Conservation (phyloP, 2,113 vertebrate genomes). For the Stigmatopora nigra region DNA sequence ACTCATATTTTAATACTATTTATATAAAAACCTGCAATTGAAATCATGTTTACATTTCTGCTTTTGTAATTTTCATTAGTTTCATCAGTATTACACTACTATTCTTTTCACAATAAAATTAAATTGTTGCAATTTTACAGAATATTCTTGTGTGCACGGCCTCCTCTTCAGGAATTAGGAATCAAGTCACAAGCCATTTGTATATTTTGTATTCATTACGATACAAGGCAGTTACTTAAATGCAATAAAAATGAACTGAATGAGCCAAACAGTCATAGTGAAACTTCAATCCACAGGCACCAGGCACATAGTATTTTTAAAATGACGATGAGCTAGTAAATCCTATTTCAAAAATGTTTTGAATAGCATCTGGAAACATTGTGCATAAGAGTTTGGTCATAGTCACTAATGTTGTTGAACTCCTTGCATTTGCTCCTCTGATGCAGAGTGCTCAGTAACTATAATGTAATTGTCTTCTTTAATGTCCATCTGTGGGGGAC, state of each 20-base stretch:
- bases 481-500: conserved; percentile 28
- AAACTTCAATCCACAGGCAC: conserved; percentile 66
- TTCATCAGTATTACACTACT: too few relatives aligned
- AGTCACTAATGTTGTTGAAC: conserved; percentile 74
- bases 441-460: conserved; percentile 81
- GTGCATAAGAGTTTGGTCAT: conserved; percentile 22
- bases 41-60: too few relatives aligned
- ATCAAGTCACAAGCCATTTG: conserved; percentile 40
- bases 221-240: conserved; percentile 61
- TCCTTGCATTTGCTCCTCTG: conserved; percentile 73
- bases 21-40: too few relatives aligned
- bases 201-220: conserved; percentile 66
- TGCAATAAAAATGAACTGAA: conserved; percentile 60
- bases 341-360: conserved; percentile 70
- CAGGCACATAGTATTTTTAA: conserved; percentile 41
- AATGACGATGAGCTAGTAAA: conserved; percentile 30
- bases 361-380: conserved; percentile 27
- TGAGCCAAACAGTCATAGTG: conserved; percentile 59
- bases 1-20: too few relatives aligned
- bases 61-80: too few relatives aligned
- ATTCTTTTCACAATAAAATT: too few relatives aligned
- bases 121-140: too few relatives aligned
- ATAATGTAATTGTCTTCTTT: conserved; percentile 34
- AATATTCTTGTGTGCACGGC: too few relatives aligned
- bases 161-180: too few relatives aligned